These are phyloP conservation scores for Saturnia pavonia DNA, from an alignment of 2,888 invertebrate genomes.

Conservation along the genomic window DNA sequence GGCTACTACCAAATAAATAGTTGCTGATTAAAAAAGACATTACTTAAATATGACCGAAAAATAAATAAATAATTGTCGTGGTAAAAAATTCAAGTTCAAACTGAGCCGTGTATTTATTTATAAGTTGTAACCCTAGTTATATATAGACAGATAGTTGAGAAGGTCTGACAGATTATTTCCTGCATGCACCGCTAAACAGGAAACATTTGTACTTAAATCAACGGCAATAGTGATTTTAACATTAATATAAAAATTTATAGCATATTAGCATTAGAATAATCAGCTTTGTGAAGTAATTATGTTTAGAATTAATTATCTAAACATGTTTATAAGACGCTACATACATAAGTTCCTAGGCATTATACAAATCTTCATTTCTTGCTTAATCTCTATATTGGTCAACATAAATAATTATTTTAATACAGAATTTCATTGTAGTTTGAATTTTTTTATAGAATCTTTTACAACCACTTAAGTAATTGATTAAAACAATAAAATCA, in stretches of 20 bases:
- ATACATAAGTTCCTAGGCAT: neutral
- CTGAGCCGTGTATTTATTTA: neutral
- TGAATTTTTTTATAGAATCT: neutral
- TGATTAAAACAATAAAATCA: too few relatives aligned
- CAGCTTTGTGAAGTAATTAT: neutral
- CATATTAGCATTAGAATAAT: neutral
- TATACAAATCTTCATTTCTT: neutral
- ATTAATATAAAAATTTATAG: neutral
- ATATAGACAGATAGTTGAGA: neutral
- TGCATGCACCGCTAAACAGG: slow-evolving; percentile 6
- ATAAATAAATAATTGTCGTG: neutral
- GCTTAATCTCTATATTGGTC: neutral
- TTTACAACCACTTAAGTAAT: neutral
- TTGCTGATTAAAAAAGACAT: too few relatives aligned
- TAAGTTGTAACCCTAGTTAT: slow-evolving; percentile 1
- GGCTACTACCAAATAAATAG: too few relatives aligned
- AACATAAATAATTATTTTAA: neutral
- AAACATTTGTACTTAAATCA: neutral
- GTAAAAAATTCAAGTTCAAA: neutral
- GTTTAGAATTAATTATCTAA: neutral
- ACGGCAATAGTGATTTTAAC: neutral
- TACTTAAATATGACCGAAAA: neutral
- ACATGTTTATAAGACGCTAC: neutral
- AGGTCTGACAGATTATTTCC: neutral
- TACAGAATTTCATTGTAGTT: neutral